Base-by-base conservation (phyloP, 2,888 invertebrate species). In the Parnassius orleans region DNA sequence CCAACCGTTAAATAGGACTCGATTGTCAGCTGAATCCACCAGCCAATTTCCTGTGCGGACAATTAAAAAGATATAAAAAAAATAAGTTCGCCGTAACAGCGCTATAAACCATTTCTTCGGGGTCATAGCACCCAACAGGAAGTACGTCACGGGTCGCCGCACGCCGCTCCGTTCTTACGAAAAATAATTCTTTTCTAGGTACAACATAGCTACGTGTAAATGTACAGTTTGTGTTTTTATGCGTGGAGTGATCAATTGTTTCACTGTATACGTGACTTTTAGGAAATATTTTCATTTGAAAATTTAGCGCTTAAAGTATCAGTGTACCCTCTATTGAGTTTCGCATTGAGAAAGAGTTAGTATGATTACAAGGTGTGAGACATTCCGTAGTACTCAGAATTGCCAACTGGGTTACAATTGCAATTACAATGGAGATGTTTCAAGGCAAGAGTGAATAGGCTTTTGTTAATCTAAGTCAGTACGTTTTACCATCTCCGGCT, bases 111-210 rank as follows among this genome's bases (percentile, higher is more conserved):
- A 88, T 87, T 90, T 90, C 87, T 87, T 85, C 73, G 89, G 87
- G 90, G 90, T 90, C 91, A 90, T 88, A 90, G 90, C 90, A 90
- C 91, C 90, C 83, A 82, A 81, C 87, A 87, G 90, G 90, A 91
- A 90, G 78, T 77, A 66, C 82, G 90, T 83, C 80, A 83, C 89
- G 90, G 90, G 90, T 91, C 90, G 91, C 74, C 82, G 87, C 78
- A 83, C 86, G 77, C 61, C 72, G 72, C 75, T 71, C 83, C 80
- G 74, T 82, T 85, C 87, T 86, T 85, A 87, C 87, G 86, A 90
- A 90, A 90, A 88, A 87, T 88, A 68, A 68, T 68, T 65, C 67
- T 68, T 70, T 71, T 69, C 81, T 81, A 84, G 79, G 80, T 86
- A 85, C 81, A 84, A 85, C 84, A 80, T 81, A 80, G 69, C 44